Evolutionary conservation across 2,797 vertebrate species (phyloP).

Genomic region (Anabacerthia variegaticeps): DNA sequence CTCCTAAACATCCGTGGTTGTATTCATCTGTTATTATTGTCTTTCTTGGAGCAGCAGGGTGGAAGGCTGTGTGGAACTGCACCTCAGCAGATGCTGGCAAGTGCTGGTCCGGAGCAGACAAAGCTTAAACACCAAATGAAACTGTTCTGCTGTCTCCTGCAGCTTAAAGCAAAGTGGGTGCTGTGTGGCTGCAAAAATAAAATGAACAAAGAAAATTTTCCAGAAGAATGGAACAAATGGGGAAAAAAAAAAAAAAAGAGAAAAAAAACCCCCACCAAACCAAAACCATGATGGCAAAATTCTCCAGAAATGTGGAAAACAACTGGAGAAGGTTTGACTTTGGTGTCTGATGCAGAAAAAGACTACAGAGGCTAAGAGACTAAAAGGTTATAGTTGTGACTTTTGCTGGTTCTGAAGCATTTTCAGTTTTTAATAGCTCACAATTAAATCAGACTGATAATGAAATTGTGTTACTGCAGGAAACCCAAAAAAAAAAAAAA

Average conservation of each 20-base stretch:
- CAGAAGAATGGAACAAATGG: not conserved
- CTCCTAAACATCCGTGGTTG: not conserved
- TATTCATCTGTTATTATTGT: not conserved
- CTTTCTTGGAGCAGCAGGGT: not conserved
- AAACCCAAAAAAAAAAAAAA: not conserved
- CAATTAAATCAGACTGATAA: conserved; percentile 12
- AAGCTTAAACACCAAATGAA: not conserved
- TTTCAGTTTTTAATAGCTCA: not conserved
- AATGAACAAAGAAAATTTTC: not conserved
- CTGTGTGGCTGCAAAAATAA: not conserved
- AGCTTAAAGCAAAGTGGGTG: not conserved
- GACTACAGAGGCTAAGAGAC: not conserved
- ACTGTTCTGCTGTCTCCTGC: not conserved
- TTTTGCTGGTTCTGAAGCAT: not conserved
- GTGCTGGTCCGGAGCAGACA: fast-evolving
- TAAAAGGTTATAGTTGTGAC: not conserved
- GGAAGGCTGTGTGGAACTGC: not conserved
- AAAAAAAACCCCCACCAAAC: no score
- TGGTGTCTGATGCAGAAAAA: not conserved
- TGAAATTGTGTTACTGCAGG: not conserved
- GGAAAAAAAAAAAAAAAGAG: fast-evolving
- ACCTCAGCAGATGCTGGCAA: not conserved
- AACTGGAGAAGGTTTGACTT: not conserved
- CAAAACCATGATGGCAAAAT: fast-evolving
- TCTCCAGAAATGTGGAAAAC: not conserved